Conservation (phyloP, 92 coral and sea anemone species). For the Diadumene lineata region DNA sequence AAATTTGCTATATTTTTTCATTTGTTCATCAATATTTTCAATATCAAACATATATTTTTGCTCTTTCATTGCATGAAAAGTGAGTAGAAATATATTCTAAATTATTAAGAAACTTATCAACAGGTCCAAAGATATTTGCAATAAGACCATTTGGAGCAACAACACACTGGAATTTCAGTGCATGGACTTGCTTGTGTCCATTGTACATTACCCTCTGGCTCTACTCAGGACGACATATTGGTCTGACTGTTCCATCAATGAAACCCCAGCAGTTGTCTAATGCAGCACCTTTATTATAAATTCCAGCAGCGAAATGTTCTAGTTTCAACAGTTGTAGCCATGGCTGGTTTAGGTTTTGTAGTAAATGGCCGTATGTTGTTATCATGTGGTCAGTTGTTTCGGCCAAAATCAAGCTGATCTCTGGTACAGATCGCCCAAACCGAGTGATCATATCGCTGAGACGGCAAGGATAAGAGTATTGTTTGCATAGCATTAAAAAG, state of each 20-base stretch:
- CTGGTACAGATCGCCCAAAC: no score
- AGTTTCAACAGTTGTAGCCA: background rate
- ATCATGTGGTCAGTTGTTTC: background rate
- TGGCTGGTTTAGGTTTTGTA: background rate
- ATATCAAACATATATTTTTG: no score
- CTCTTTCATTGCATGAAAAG: background rate
- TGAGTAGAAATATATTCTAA: background rate
- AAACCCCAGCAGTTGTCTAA: background rate
- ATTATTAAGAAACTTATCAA: background rate
- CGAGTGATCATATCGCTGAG: background rate
- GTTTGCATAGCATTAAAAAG: background rate
- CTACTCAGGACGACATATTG: background rate
- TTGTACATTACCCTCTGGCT: background rate
- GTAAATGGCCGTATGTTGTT: background rate
- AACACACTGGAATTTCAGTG: background rate
- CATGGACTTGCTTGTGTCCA: background rate
- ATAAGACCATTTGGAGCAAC: background rate
- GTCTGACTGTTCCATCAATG: background rate
- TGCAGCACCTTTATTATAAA: background rate
- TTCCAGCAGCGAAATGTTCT: background rate
- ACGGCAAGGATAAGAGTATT: background rate
- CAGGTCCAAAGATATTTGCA: background rate
- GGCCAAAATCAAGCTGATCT: background rate
- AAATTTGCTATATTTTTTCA: no score
- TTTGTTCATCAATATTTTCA: no score